Base-by-base conservation (phyloP, 2,113 vertebrate species). In the Ovis aries region DNA sequence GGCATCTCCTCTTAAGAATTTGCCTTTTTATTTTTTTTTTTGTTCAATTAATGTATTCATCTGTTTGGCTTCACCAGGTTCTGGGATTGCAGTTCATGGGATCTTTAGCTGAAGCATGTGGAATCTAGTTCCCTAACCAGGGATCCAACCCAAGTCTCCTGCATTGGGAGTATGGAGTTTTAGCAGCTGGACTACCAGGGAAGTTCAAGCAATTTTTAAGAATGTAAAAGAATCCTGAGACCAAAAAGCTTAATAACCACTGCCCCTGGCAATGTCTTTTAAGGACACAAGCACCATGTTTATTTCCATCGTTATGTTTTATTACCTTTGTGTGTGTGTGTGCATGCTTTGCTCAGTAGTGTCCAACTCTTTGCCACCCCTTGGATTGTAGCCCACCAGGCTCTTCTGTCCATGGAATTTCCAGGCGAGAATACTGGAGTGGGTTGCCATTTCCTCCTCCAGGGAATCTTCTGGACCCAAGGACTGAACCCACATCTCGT, bases 281-380 rank as follows among this genome's bases (percentile, higher is more conserved):
- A 40, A 80, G 31, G 40, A 89, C 27, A 74, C n/a, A 88, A 82
- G 64, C 84, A 10, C 6, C n/a, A 91, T 2, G 15, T 17, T 55
- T 81, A 29, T 86, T 98, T 91, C 19, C 55, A 94, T 25, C 6
- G 43, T 43, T 7, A 77, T 7, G 6, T 43, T 43, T 77, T 27
- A 14, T 43, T 27, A 40, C 36, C 71, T 77, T 25, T 5, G 64
- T 10, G 16, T n/a, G 62, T 8, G 29, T 17, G 19, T 3, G 2
- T 1, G 33, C 2, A 0, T 11, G 12, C 6, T 43, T 4, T 27
- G 40, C 36, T 77, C 23, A 25, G 23, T 77, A 3, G 23, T 77
- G 40, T 77, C 36, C 23, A 43, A 23, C 71, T 77, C 71, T 43
- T 43, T 43, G 12, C 36, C 36, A 77, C 36, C 36, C 5, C 23